Conservation (phyloP, 2,797 vertebrate genomes). For the Choloepus didactylus region DNA sequence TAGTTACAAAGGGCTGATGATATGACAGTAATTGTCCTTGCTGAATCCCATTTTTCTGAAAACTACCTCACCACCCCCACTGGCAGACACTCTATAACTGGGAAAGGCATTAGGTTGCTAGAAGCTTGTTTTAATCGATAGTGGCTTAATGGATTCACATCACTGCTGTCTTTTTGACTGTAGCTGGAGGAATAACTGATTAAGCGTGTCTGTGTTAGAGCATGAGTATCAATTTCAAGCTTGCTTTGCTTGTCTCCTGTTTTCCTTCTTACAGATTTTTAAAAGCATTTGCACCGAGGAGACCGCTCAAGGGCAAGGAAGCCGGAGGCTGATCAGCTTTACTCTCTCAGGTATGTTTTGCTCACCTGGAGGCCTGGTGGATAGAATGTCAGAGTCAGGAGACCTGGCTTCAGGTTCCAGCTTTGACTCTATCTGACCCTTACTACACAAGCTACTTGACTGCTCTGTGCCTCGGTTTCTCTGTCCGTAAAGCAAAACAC, state of each 20-base stretch:
- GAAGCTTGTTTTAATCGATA: slow-evolving; percentile 80
- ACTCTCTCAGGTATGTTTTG: slow-evolving; percentile 93
- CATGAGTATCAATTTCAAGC: not conserved
- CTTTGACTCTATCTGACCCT: not conserved
- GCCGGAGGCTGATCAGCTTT: slow-evolving; percentile 96
- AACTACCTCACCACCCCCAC: not conserved
- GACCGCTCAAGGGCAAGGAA: slow-evolving; percentile 92
- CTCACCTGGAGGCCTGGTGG: not conserved
- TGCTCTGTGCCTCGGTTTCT: not conserved
- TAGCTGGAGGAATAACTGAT: slow-evolving; percentile 51
- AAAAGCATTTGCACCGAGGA: slow-evolving; percentile 95
- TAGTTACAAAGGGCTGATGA: slow-evolving; percentile 55
- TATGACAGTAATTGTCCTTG: slow-evolving; percentile 62
- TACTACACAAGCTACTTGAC: not conserved
- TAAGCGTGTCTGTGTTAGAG: slow-evolving; percentile 14
- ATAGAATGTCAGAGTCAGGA: not conserved
- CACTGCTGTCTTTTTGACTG: slow-evolving; percentile 75
- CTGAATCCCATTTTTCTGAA: slow-evolving; percentile 58
- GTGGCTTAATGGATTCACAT: slow-evolving; percentile 76
- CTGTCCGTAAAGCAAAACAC: slow-evolving; percentile 27
- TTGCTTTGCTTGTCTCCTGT: slow-evolving; percentile 71
- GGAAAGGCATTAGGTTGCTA: slow-evolving; percentile 67
- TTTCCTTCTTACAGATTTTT: slow-evolving; percentile 90
- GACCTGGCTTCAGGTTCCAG: not conserved
- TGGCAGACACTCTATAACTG: slow-evolving; percentile 16